phyloP scores from a whole-genome alignment of 2,888 invertebrate genomes.

The Doris montereyensis region DNA sequence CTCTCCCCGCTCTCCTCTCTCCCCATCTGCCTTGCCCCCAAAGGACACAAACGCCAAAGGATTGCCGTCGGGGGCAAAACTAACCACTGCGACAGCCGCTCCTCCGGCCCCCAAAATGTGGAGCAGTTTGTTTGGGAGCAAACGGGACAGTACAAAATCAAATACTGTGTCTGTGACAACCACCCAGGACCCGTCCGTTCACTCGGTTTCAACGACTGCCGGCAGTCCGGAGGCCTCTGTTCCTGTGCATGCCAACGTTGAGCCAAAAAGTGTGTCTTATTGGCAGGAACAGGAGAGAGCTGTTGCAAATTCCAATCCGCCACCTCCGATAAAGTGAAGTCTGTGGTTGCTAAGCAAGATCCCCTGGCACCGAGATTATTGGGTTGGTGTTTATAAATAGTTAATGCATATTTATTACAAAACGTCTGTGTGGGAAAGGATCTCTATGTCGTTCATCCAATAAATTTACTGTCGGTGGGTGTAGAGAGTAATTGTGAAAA shows the following conservation, averaged over 20 bases:
- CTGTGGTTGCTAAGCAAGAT: constrained; percentile 35
- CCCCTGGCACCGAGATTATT: constrained; percentile 32
- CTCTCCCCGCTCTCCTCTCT: no score
- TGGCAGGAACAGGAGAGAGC: constrained; percentile 36
- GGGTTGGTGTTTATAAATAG: constrained; percentile 31
- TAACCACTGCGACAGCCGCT: no score
- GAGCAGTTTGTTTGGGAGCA: constrained; percentile 40
- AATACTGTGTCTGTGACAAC: neutral
- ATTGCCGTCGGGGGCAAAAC: no score
- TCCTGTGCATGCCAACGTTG: constrained; percentile 10
- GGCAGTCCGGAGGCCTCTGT: neutral
- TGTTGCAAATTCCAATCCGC: constrained; percentile 1
- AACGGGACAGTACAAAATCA: neutral
- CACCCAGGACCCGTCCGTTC: neutral
- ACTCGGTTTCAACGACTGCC: neutral
- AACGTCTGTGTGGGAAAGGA: no score
- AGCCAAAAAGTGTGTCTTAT: constrained; percentile 33
- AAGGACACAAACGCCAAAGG: neutral
- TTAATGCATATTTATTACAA: no score
- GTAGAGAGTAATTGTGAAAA: no score
- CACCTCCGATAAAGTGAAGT: constrained; percentile 26
- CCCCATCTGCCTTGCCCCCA: no score
- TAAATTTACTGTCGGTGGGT: no score
- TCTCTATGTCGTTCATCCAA: no score
- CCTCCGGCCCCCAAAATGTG: constrained; percentile 27